These are phyloP conservation scores for Potamarius usumacintae DNA, from an alignment of 2,113 vertebrate genomes.

Conservation along the genomic window DNA sequence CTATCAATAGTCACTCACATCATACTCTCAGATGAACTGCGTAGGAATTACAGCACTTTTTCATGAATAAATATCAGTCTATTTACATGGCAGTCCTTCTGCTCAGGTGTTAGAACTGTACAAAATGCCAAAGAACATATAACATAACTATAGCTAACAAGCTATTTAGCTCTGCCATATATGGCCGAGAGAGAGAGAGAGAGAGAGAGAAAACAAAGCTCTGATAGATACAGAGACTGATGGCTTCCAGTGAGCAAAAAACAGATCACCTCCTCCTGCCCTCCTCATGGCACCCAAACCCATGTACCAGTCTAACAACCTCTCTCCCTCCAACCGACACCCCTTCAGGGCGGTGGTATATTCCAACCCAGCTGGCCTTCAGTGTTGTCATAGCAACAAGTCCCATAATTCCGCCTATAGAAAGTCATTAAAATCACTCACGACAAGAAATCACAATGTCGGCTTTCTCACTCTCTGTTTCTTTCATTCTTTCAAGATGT, in stretches of 20 bases:
- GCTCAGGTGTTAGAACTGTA: background rate
- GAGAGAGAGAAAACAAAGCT: background rate
- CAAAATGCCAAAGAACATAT: background rate
- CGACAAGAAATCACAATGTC: slow-evolving; percentile 48
- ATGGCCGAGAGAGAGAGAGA: background rate
- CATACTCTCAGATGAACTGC: background rate
- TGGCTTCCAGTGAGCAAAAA: slow-evolving; percentile 12
- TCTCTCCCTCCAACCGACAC: background rate
- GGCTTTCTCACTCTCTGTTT: slow-evolving; percentile 29
- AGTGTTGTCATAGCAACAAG: slow-evolving; percentile 76
- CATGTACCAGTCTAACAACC: slow-evolving; percentile 1
- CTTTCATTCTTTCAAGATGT: slow-evolving; percentile 6
- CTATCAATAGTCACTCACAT: background rate
- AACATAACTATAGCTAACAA: background rate
- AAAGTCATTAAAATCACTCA: slow-evolving; percentile 70
- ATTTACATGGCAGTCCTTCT: background rate
- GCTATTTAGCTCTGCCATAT: background rate
- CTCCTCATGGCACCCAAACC: slow-evolving; percentile 57
- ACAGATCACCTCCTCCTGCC: slow-evolving; percentile 24
- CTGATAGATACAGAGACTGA: background rate
- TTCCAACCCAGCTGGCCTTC: slow-evolving; percentile 66
- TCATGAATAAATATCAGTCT: background rate
- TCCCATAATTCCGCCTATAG: slow-evolving; percentile 63
- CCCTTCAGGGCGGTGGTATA: slow-evolving; percentile 68
- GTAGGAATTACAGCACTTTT: slow-evolving; percentile 1